These are phyloP conservation scores for Psylliodes chrysocephalus DNA, from an alignment of 2,888 invertebrate genomes.

Conservation along the genomic window DNA sequence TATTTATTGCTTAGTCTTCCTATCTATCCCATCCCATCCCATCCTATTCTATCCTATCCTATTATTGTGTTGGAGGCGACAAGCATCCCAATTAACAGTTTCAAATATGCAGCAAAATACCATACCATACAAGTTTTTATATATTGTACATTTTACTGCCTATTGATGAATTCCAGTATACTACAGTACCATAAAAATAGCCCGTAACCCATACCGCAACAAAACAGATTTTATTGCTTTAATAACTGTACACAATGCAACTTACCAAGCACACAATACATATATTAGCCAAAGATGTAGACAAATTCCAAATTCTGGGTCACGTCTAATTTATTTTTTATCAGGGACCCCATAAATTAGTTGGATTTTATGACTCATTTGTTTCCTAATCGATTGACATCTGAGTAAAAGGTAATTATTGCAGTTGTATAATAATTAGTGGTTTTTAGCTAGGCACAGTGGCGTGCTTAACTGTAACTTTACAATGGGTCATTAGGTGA, in stretches of 20 bases:
- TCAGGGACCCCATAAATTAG: not conserved
- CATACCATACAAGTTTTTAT: no score
- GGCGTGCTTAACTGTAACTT: not conserved
- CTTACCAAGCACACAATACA: not conserved
- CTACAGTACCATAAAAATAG: slow-evolving; percentile 1
- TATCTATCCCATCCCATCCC: no score
- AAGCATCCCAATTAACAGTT: no score
- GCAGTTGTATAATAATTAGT: not conserved
- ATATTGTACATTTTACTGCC: slow-evolving; percentile 13
- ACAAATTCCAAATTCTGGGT: not conserved
- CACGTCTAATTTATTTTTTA: not conserved
- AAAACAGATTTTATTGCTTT: not conserved
- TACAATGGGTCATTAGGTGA: no score
- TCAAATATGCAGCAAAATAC: no score
- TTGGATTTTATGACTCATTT: not conserved
- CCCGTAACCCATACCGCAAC: not conserved
- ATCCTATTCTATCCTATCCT: no score
- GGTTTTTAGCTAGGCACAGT: not conserved
- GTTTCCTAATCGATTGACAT: not conserved
- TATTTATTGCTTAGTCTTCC: no score
- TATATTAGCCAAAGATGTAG: not conserved
- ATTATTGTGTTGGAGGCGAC: no score
- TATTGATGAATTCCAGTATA: slow-evolving; percentile 11
- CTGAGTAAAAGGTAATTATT: not conserved
- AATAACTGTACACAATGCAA: slow-evolving; percentile 1